Conservation (phyloP, 2,113 vertebrate genomes). For the Platycercus adscitus region DNA sequence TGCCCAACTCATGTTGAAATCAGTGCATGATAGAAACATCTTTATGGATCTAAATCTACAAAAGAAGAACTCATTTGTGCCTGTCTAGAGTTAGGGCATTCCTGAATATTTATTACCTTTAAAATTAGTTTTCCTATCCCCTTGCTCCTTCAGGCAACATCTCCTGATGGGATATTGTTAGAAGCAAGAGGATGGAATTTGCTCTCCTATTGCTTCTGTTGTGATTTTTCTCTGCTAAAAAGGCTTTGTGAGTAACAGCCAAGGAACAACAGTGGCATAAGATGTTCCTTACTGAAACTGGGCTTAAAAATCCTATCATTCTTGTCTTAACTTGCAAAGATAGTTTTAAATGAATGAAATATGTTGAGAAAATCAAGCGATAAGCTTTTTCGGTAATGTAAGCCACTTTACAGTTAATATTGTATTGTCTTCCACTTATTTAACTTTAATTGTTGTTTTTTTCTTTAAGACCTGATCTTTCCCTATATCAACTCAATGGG, state of each 20-base stretch:
- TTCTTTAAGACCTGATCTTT: not conserved
- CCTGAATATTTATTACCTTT: not conserved
- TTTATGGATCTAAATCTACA: not conserved
- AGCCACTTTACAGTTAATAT: not conserved
- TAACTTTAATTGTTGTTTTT: not conserved
- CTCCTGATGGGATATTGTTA: not conserved
- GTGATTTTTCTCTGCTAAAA: not conserved
- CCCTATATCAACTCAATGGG: not conserved
- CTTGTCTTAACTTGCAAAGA: not conserved
- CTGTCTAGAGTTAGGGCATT: not conserved
- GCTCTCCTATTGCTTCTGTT: not conserved
- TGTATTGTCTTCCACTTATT: not conserved
- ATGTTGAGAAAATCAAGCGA: not conserved
- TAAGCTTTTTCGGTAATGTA: not conserved
- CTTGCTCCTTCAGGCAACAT: not conserved
- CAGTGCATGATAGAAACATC: not conserved
- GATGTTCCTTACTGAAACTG: not conserved
- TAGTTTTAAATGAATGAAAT: not conserved
- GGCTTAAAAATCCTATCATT: not conserved
- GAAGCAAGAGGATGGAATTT: not conserved
- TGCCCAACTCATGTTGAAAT: not conserved
- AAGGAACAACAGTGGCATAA: fast-evolving
- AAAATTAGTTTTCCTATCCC: not conserved
- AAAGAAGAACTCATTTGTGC: not conserved
- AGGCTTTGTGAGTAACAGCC: not conserved